Base-by-base conservation (phyloP, 2,888 invertebrate genomes). In the Agrotis ipsilon region DNA sequence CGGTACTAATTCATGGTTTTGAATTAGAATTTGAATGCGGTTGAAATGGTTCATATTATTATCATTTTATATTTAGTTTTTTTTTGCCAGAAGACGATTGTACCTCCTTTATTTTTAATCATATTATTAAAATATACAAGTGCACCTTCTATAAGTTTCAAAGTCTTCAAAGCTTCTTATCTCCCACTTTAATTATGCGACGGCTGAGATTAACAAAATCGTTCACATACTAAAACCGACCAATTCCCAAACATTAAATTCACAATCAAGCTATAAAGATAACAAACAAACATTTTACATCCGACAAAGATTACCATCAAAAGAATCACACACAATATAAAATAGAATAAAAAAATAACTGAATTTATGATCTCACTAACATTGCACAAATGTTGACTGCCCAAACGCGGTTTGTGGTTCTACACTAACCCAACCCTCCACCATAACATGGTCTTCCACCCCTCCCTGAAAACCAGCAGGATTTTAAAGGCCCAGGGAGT, bases 381-480 rank as follows among this genome's bases (percentile, higher is more conserved):
- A 82, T 80, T 88, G 86, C 88, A 88, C 80, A 79, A 87, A 86
- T 82, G 88, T 86, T 88, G 89, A 89, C 85, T 89, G 84, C 80
- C 85, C 88, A 86, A 86, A 85, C 83, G 87, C 78, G 86, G 86
- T 87, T 83, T 81, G 86, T 77, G 87, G 85, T 81, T 83, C 88
- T 87, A 81, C 88, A 79, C 84, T 78, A 81, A 87, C 86, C 87
- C 86, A 81, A 87, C 76, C 76, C 78, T 69, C 84, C 82, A 80
- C 73, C 71, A 45, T 66, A 57, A 55, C 58, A 21, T 49, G 64
- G 9, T 6, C 54, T 65, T 7, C 68, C 65, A 7, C 1, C 54
- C 64, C 45, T 52, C 70, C 45, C 39, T 2, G n/a, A 45, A 18
- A 19, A 74, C 85, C 83, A 86, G 21, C 45, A 5, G 62, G 74